phyloP scores from a whole-genome alignment of 2,797 vertebrate genomes.

The Eleutherodactylus coqui region DNA sequence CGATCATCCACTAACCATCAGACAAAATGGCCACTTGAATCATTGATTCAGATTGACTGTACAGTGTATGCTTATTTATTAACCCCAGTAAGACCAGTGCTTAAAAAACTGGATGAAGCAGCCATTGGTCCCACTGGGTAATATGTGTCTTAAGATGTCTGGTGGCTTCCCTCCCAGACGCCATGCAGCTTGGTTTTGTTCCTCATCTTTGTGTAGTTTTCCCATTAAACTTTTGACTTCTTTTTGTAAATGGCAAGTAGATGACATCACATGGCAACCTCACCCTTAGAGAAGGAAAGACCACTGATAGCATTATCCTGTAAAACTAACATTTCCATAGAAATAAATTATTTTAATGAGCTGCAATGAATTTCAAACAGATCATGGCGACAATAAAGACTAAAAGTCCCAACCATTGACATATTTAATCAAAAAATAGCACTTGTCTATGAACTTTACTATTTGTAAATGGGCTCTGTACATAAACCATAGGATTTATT shows the following conservation, averaged over 20 bases:
- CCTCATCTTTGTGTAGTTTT: background rate
- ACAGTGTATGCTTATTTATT: background rate
- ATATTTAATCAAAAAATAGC: background rate
- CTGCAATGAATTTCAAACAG: background rate
- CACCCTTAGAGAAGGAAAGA: background rate
- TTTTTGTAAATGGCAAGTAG: background rate
- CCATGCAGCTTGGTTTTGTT: constrained; percentile 8
- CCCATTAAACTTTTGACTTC: constrained; percentile 24
- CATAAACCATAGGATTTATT: too few species aligned
- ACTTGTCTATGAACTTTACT: background rate
- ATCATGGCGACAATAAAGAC: background rate
- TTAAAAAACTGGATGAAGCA: background rate
- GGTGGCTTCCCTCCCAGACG: background rate
- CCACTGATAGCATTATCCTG: background rate
- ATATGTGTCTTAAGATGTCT: background rate
- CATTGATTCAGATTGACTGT: background rate
- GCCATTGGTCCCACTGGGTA: background rate
- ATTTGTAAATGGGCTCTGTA: background rate
- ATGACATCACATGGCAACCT: constrained; percentile 14
- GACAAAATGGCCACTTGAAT: background rate
- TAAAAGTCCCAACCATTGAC: background rate
- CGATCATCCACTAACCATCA: background rate
- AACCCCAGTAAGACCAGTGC: background rate
- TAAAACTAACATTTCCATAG: background rate
- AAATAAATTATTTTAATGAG: background rate